These are phyloP conservation scores for Bombyx mori DNA, from an alignment of 1,140 invertebrate genomes.

Conservation along the genomic window ASM3026992v2 NC_085118.1:945501-946000, in stretches of 20 bases:
- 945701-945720: constrained; percentile 29
- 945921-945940: constrained; percentile 84
- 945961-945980: constrained; percentile 31
- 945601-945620: too few relatives aligned
- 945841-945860: constrained; percentile 88
- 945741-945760: constrained; percentile 1
- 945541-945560: too few relatives aligned
- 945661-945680: constrained; percentile 58
- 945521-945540: too few relatives aligned
- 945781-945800: constrained; percentile 7
- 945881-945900: constrained; percentile 84
- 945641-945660: neutral
- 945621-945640: neutral
- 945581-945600: too few relatives aligned
- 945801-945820: constrained; percentile 10
- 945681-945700: constrained; percentile 81
- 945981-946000: constrained; percentile 36
- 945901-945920: constrained; percentile 85
- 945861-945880: constrained; percentile 89
- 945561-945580: too few relatives aligned
- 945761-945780: constrained; percentile 7
- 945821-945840: constrained; percentile 70
- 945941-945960: constrained; percentile 29
- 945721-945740: neutral
- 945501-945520: too few relatives aligned